Evolutionary conservation across 2,888 invertebrate genomes (phyloP), one percentile per base, ranked within the genome.

Genomic region (Oscheius onirici): DNA sequence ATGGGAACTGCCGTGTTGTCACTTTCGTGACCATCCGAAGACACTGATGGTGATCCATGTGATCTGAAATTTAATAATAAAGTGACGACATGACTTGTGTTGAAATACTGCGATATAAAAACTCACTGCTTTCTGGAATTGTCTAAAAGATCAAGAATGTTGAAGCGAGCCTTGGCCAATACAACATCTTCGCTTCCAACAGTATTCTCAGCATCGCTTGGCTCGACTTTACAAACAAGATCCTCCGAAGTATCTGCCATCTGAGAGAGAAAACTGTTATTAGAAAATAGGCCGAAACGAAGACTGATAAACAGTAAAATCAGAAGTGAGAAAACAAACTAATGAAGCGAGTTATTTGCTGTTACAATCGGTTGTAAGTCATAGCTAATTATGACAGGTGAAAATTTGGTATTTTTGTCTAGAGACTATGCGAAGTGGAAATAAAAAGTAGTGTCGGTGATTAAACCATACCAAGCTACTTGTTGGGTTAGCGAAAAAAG

Each of bases 41-140:
- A 84, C 10, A 60, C 77, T 61, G 75, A 83, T 72, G 72, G 83
- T 28, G 70, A 84, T 46, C 65, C 77, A 72, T 71, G 82, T 58
- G 69, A 75, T 69, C 65, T 77, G 68, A 54, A 57, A 54, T 20
- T 40, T 34, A 20, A 40, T 69, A 8, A 11, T 49, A 28, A 52
- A 20, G 1, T 17, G 24, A 49, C 49, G 1, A 2, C 11, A 8
- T 26, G 2, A 2, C 15, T 46, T 49, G 2, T 10, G 2, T 55
- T 55, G 1, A n/a, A 55, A 55, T 1, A n/a, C 13, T 10, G 11
- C 5, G 28, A 41, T 28, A 67, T 43, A 41, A 26, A 17, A 52
- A 72, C 76, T 69, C 55, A 79, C 79, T 43, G 65, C 60, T 75
- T 79, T 15, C 52, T 44, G 26, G 69, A 70, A 26, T 28, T 52